Conservation (phyloP, 2,797 vertebrate species). For the Syndactyla subalaris region DNA sequence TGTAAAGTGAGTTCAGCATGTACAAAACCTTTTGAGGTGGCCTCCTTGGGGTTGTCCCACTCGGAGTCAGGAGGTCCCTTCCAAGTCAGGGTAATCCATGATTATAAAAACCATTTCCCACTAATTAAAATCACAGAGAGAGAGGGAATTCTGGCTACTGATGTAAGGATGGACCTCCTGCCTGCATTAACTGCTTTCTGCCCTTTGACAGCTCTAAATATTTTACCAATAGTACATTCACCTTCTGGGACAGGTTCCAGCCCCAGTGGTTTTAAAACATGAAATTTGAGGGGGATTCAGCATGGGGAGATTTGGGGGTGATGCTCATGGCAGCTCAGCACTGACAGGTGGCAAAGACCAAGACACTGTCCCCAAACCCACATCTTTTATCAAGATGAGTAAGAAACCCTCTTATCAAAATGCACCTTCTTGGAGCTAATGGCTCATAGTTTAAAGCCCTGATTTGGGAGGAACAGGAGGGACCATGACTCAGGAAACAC, state of each 20-base stretch:
- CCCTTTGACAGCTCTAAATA: neutral
- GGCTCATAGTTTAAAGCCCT: neutral
- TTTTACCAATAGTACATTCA: neutral
- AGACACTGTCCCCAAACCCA: neutral
- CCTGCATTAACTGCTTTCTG: neutral
- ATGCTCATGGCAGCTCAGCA: neutral
- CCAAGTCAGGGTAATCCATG: neutral
- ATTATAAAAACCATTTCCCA: neutral
- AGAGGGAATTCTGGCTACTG: neutral
- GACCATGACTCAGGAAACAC: neutral
- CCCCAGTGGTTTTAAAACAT: neutral
- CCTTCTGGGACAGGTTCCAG: neutral
- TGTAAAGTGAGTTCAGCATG: neutral
- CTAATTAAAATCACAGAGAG: neutral
- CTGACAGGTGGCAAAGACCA: neutral
- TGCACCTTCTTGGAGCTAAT: neutral
- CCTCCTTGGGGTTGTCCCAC: neutral
- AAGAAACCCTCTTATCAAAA: neutral
- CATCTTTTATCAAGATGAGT: neutral
- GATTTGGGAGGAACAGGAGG: neutral
- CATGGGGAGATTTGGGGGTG: neutral
- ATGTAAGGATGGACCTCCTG: neutral
- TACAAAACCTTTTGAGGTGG: neutral
- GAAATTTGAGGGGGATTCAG: fast-evolving
- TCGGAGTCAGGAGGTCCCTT: neutral